Evolutionary conservation across 1,140 invertebrate species (phyloP).

Genomic region (Brachionus sp.): DNA sequence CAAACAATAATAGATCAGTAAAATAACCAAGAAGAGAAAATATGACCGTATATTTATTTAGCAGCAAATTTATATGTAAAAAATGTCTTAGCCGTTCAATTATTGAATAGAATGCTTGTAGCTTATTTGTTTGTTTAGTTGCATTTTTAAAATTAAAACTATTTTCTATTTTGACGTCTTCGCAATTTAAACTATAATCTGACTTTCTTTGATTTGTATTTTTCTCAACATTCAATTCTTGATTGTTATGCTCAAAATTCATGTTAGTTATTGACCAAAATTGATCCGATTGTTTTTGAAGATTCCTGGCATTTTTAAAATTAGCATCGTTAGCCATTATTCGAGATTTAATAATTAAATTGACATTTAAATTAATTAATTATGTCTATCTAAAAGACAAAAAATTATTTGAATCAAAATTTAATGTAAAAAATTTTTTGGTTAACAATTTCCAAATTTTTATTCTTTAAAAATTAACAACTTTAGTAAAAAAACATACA

Average conservation of each 20-base stretch:
- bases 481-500: too few species aligned
- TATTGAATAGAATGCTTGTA: background rate
- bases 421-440: too few species aligned
- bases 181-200: background rate
- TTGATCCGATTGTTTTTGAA: background rate
- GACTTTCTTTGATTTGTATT: background rate
- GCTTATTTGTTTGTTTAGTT: background rate
- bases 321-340: background rate
- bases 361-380: background rate
- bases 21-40: slow-evolving; percentile 17
- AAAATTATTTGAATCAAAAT: too few species aligned
- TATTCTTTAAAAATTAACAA: too few species aligned
- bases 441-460: too few species aligned
- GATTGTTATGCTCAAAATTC: background rate
- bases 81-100: slow-evolving; percentile 17
- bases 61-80: slow-evolving; percentile 10
- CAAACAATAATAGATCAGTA: background rate
- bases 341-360: background rate
- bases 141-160: background rate
- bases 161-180: background rate
- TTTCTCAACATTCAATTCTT: background rate
- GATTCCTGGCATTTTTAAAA: background rate
- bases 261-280: background rate
- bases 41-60: slow-evolving; percentile 16
- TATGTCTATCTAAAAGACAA: too few species aligned